A percentile compares a stretch with the other conserved stretches of the same genome.
phyloP scores from a whole-genome alignment of 2,888 invertebrate genomes.

The Drosophila silvestris region DNA sequence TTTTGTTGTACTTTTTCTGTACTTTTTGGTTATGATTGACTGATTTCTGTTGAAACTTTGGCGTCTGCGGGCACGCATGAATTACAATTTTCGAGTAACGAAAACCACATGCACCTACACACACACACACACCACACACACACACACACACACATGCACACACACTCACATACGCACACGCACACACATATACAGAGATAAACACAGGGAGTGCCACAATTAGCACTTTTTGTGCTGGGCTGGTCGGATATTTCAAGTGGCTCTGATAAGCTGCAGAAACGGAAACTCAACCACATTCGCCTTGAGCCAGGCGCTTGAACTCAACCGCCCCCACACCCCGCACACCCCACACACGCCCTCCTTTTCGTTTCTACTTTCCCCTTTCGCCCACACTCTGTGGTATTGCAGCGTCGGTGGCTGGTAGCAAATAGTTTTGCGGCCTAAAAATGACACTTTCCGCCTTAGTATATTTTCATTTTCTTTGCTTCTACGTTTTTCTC shows the following conservation, averaged over 20 bases:
- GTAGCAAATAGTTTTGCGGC: conserved; percentile 75
- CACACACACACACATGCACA: conserved; percentile 5
- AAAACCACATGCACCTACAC: conserved; percentile 57
- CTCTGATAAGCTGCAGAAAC: conserved; percentile 67
- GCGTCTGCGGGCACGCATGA: conserved; percentile 78
- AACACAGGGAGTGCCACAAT: conserved; percentile 57
- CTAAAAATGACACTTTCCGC: conserved; percentile 64
- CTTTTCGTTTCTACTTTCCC: neutral
- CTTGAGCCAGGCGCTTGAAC: conserved; percentile 80
- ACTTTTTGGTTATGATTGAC: conserved; percentile 76
- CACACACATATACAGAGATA: conserved; percentile 24
- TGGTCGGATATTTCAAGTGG: conserved; percentile 57
- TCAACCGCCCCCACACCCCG: neutral
- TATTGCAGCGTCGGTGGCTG: conserved; percentile 36
- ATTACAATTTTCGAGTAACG: conserved; percentile 76
- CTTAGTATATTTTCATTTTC: conserved; percentile 10
- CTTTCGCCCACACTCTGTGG: neutral
- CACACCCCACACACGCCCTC: neutral
- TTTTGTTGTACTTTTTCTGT: conserved; percentile 6
- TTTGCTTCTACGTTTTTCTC: neutral
- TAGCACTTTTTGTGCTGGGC: conserved; percentile 69
- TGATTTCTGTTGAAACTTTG: conserved; percentile 81
- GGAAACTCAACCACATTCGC: conserved; percentile 59
- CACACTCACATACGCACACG: conserved; percentile 9
- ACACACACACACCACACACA: conserved; percentile 12